Percentiles rank a stretch among this genome's conserved stretches.
These are phyloP conservation scores for Lottia gigantea DNA, from an alignment of 2,888 invertebrate species.

Conservation along the genomic window DNA sequence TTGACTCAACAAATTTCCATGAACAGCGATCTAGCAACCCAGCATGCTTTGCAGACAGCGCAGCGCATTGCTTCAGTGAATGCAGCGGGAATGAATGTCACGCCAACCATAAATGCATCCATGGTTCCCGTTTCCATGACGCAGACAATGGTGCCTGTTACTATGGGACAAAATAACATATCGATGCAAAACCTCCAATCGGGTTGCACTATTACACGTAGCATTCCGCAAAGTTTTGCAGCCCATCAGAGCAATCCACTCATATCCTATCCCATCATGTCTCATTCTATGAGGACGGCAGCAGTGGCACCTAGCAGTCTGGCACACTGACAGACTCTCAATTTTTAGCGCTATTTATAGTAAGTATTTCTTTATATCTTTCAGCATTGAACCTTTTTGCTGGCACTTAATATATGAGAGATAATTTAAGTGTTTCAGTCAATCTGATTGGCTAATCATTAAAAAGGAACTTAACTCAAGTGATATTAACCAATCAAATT, in stretches of 20 bases:
- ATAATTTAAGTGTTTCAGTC: too few species aligned
- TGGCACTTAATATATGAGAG: too few species aligned
- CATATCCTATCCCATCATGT: conserved; percentile 61
- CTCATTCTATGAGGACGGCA: conserved; percentile 57
- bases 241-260: conserved; percentile 44
- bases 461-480: too few species aligned
- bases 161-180: conserved; percentile 12
- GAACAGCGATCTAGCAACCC: conserved; percentile 59
- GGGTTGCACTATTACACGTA: conserved; percentile 37
- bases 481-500: too few species aligned
- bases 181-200: conserved; percentile 27
- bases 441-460: too few species aligned
- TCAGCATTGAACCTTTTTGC: too few species aligned
- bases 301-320: conserved; percentile 50
- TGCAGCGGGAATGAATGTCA: conserved; percentile 34
- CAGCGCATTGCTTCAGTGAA: conserved; percentile 43
- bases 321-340: conserved; percentile 42
- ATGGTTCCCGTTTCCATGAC: conserved; percentile 45
- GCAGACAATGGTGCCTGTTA: conserved; percentile 40
- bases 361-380: background rate
- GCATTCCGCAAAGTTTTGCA: conserved; percentile 45
- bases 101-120: conserved; percentile 36
- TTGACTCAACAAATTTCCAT: conserved; percentile 67
- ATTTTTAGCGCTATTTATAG: conserved; percentile 15
- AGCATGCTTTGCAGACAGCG: conserved; percentile 56